Evolutionary conservation across 2,888 invertebrate species (phyloP), one percentile per base, ranked within the genome.

Genomic region (Nematopogon swammerdamellus): DNA sequence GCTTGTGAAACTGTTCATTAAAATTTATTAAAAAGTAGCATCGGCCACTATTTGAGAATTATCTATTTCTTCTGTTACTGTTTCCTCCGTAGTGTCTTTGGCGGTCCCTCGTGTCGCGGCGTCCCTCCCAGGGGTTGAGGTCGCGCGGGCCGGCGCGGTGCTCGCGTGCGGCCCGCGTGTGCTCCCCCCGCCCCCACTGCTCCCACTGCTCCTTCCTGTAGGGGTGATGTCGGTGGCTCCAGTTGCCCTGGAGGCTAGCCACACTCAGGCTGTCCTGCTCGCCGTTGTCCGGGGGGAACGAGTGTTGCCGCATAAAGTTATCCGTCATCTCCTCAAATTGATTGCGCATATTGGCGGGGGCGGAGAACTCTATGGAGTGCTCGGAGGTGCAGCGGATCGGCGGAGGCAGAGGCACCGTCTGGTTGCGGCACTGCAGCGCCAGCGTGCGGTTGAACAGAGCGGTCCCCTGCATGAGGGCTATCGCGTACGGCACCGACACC

Each of bases 401-500:
- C 1, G 75, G 72, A 1, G 72, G 75, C 18, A 74, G 57, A 46
- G 60, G 51, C 0, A 62, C 60, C 57, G 63, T 60, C 11, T 64
- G 62, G 2, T 69, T 70, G 50, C 74, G 64, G 51, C 57, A 59
- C 55, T 72, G 72, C 20, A 89, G 64, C 20, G 70, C 67, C 19
- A 90, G 56, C 29, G 75, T 68, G 55, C 83, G 82, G 52, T 88
- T 85, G 63, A 77, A 92, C 14, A 94, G 63, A 1, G 73, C 64
- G 1, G 89, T 85, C 1, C 91, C 91, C 43, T 87, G 82, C 57
- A 91, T 85, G 36, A 94, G 68, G 29, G 84, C 75, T n/a, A 90
- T 63, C 1, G 90, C 90, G 63, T 92, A 95, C 0, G 85, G 83
- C 1, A 93, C 88, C 0, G 92, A 91, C 49, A 83, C 81, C 56